Evolutionary conservation across 2,797 vertebrate genomes (phyloP).

Genomic region (Esox masquinongy): DNA sequence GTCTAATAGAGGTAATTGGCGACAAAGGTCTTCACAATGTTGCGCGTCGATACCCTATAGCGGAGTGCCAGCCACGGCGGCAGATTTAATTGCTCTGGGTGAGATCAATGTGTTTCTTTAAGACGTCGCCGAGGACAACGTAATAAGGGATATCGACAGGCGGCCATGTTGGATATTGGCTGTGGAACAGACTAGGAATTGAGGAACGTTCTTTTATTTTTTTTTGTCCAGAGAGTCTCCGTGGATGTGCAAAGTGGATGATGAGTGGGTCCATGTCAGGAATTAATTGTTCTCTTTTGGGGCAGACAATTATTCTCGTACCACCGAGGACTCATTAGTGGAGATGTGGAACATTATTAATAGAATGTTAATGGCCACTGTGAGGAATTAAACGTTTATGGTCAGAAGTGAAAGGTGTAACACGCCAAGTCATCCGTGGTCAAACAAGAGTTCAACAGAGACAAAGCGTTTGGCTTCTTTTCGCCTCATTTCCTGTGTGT

Average conservation of each 20-base stretch:
- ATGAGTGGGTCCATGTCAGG: not conserved
- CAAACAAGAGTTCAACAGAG: not conserved
- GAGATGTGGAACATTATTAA: not conserved
- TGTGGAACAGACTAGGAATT: not conserved
- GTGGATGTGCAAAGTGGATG: constrained; percentile 8
- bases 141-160: constrained; percentile 54
- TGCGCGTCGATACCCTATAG: constrained; percentile 66
- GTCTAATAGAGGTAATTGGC: constrained; percentile 75
- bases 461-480: not conserved
- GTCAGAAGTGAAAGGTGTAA: not conserved
- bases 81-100: constrained; percentile 34
- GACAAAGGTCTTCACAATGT: constrained; percentile 58
- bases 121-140: constrained; percentile 61
- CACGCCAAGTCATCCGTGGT: not conserved
- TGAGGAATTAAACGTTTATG: not conserved
- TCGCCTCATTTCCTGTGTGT: not conserved
- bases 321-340: not conserved
- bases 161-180: constrained; percentile 32
- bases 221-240: not conserved
- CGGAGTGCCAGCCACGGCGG: constrained; percentile 65
- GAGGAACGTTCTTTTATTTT: not conserved
- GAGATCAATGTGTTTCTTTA: constrained; percentile 77
- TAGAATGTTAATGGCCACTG: not conserved
- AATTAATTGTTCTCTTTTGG: not conserved
- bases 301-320: not conserved